phyloP scores from a whole-genome alignment of 2,797 vertebrate genomes.

The Etheostoma nigrum region DNA sequence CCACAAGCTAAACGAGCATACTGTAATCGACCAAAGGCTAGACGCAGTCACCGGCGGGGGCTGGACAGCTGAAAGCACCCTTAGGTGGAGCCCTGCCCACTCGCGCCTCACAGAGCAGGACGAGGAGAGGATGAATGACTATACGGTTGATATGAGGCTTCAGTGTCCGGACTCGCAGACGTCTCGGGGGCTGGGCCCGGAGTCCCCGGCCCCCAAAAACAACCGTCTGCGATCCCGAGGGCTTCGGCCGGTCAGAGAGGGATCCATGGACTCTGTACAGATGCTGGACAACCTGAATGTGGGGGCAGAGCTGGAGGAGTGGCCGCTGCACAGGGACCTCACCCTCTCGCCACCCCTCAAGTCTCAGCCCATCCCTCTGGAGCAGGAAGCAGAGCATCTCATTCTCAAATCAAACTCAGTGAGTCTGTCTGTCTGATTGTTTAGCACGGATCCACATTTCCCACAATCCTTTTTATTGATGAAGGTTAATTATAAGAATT shows the following conservation, averaged over 20 bases:
- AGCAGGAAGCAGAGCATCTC: constrained; percentile 92
- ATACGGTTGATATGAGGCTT: constrained; percentile 96
- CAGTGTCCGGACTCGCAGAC: constrained; percentile 83
- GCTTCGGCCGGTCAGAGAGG: constrained; percentile 83
- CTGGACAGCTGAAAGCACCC: constrained; percentile 86
- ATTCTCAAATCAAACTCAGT: constrained; percentile 94
- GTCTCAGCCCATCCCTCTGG: constrained; percentile 93
- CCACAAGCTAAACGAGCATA: constrained; percentile 81
- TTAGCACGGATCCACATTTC: not conserved
- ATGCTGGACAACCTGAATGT: constrained; percentile 97
- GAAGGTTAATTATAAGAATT: not conserved
- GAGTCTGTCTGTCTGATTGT: constrained; percentile 73
- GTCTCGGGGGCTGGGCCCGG: constrained; percentile 71
- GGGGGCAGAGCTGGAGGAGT: constrained; percentile 91
- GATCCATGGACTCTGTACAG: constrained; percentile 93
- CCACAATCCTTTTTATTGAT: too few relatives aligned
- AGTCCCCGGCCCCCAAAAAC: constrained; percentile 77
- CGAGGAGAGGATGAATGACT: constrained; percentile 91
- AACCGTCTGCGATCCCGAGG: constrained; percentile 81
- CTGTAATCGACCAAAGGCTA: constrained; percentile 78
- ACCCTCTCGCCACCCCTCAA: constrained; percentile 95
- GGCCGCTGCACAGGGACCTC: constrained; percentile 95
- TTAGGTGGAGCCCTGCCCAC: constrained; percentile 90
- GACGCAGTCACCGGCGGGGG: constrained; percentile 87
- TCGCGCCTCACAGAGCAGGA: constrained; percentile 90